Percentiles rank a stretch among this genome's conserved stretches.
These are phyloP conservation scores for Acanthornis magna DNA, from an alignment of 2,797 vertebrate genomes.

Conservation along the genomic window DNA sequence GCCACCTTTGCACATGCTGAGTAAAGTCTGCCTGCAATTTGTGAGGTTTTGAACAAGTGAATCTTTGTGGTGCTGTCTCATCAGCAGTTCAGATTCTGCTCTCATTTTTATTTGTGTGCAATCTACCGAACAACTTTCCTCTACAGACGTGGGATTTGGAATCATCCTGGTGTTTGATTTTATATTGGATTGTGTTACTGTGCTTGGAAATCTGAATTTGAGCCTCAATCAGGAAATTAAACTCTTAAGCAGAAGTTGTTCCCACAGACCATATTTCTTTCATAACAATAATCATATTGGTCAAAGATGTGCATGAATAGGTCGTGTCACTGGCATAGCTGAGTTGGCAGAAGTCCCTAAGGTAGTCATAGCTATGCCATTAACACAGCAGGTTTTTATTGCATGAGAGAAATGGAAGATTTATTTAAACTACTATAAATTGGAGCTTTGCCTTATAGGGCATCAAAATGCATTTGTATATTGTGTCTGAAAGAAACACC, in stretches of 20 bases:
- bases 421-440: neutral
- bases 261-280: neutral
- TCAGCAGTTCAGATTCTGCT: neutral
- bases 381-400: neutral
- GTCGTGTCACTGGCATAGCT: neutral
- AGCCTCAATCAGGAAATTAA: neutral
- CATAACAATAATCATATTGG: neutral
- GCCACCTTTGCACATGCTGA: conserved; percentile 7
- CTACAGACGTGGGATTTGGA: neutral
- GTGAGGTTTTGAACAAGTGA: neutral
- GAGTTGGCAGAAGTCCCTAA: neutral
- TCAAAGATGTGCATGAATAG: neutral
- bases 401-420: neutral
- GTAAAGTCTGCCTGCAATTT: neutral
- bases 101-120: neutral
- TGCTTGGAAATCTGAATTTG: neutral
- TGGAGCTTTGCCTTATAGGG: neutral
- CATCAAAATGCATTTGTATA: neutral
- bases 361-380: neutral
- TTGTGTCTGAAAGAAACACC: neutral
- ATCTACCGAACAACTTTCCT: accelerated
- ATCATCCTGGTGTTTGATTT: neutral
- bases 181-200: neutral
- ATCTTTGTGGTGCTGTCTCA: neutral
- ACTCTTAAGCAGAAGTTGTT: neutral